Percentiles rank a stretch among this genome's conserved stretches.
Evolutionary conservation across 92 coral and sea anemone species (phyloP).

Genomic region (Nematostella vectensis): DNA sequence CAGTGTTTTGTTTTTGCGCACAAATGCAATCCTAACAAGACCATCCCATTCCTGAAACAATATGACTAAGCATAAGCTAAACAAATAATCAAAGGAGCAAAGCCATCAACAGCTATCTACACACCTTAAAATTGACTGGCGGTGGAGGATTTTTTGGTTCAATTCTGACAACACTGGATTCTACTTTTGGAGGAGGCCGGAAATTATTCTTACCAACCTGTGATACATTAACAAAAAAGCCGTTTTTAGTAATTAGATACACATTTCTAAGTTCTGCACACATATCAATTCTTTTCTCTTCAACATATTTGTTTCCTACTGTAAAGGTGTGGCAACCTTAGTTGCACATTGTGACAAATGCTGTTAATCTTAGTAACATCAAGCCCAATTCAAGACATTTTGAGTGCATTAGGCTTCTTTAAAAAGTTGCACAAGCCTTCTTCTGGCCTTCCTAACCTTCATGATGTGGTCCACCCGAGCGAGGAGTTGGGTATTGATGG

Average conservation of each 20-base stretch:
- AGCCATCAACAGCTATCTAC: background rate
- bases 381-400: too few species aligned
- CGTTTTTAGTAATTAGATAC: too few species aligned
- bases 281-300: too few species aligned
- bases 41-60: conserved; percentile 96
- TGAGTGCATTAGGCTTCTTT: too few species aligned
- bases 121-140: conserved; percentile 85
- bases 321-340: too few species aligned
- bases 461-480: conserved; percentile 92
- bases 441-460: too few species aligned
- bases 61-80: background rate
- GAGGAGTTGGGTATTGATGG: conserved; percentile 90
- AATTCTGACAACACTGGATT: conserved; percentile 98
- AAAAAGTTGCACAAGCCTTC: too few species aligned
- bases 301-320: too few species aligned
- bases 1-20: conserved; percentile 89
- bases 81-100: background rate
- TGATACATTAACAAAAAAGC: background rate
- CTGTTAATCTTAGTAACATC: too few species aligned
- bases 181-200: conserved; percentile 99
- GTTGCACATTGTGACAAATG: too few species aligned
- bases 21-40: conserved; percentile 93
- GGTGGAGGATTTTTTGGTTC: conserved; percentile 98
- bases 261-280: too few species aligned
- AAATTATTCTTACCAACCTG: conserved; percentile 96